Evolutionary conservation across 2,888 invertebrate species (phyloP).

Genomic region (Chrysolina oricalcia): DNA sequence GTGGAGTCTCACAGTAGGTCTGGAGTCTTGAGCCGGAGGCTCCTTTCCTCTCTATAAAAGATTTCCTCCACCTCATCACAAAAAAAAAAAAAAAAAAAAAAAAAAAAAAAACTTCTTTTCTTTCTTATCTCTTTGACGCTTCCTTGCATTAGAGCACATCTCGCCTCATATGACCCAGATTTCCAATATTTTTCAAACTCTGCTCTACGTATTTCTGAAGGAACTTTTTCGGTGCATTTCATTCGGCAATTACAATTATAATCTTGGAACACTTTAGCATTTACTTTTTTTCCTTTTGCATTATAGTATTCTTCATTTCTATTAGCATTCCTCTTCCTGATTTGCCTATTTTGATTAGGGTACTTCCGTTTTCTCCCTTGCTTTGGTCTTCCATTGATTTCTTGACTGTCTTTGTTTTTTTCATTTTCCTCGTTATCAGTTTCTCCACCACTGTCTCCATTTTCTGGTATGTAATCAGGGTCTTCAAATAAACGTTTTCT

Average conservation of each 20-base stretch:
- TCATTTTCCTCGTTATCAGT: too few species aligned
- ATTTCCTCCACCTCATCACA: too few species aligned
- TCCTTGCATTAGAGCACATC: constrained; percentile 16
- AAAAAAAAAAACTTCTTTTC: constrained; percentile 18
- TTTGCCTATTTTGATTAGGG: constrained; percentile 17
- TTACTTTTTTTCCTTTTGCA: constrained; percentile 13
- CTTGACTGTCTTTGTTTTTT: too few species aligned
- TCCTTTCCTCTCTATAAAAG: too few species aligned
- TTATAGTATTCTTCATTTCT: not conserved
- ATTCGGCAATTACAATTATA: not conserved
- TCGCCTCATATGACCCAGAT: constrained; percentile 12
- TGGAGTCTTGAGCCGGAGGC: too few species aligned
- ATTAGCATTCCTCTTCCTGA: not conserved
- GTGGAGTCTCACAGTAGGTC: too few species aligned
- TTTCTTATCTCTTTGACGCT: constrained; percentile 2
- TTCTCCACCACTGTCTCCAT: not conserved
- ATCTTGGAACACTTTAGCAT: not conserved
- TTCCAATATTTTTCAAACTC: constrained; percentile 15
- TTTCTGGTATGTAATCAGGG: not conserved
- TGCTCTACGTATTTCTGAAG: not conserved
- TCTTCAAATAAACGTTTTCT: not conserved
- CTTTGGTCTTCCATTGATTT: not conserved
- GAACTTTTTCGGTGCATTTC: constrained; percentile 6
- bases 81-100: too few species aligned
- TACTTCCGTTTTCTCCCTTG: constrained; percentile 5